A percentile compares a stretch with the other conserved stretches of the same genome.
Conservation (phyloP, 2,113 vertebrate genomes). For the Polyodon spathula region DNA sequence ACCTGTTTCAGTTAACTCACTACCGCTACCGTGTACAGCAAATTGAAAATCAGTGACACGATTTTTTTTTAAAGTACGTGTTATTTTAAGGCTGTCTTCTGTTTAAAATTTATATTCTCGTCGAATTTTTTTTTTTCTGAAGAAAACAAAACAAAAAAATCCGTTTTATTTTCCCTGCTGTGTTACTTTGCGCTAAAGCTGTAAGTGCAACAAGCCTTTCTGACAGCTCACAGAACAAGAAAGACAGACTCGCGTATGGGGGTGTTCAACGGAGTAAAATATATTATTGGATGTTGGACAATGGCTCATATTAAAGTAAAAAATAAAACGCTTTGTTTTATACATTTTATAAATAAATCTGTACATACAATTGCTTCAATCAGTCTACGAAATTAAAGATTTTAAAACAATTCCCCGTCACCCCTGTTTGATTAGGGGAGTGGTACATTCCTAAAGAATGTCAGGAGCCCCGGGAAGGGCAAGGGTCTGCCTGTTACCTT, state of each 20-base stretch:
- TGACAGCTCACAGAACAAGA: slow-evolving; percentile 54
- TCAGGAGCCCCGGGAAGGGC: slow-evolving; percentile 51
- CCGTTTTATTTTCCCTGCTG: slow-evolving; percentile 16
- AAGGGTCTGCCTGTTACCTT: slow-evolving; percentile 60
- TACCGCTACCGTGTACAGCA: slow-evolving; percentile 32
- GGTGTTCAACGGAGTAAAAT: slow-evolving; percentile 3
- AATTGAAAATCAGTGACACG: slow-evolving; percentile 18
- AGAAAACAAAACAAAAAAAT: neutral
- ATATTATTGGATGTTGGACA: too few species aligned
- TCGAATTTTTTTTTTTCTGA: slow-evolving; percentile 5
- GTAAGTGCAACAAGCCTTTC: slow-evolving; percentile 54
- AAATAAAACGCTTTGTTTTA: too few species aligned
- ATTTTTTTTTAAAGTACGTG: neutral
- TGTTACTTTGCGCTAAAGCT: slow-evolving; percentile 47
- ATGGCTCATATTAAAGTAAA: too few species aligned
- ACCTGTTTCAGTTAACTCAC: slow-evolving; percentile 31
- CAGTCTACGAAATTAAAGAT: neutral
- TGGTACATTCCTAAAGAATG: slow-evolving; percentile 51
- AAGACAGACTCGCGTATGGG: slow-evolving; percentile 16
- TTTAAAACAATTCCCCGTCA: neutral
- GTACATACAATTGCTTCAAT: too few species aligned
- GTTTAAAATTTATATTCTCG: neutral
- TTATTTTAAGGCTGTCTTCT: neutral
- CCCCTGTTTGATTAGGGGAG: slow-evolving; percentile 20
- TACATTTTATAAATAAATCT: too few species aligned